A percentile compares a stretch with the other conserved stretches of the same genome.
Conservation (phyloP, 2,113 vertebrate species). For the Chlorodrepanis virens region DNA sequence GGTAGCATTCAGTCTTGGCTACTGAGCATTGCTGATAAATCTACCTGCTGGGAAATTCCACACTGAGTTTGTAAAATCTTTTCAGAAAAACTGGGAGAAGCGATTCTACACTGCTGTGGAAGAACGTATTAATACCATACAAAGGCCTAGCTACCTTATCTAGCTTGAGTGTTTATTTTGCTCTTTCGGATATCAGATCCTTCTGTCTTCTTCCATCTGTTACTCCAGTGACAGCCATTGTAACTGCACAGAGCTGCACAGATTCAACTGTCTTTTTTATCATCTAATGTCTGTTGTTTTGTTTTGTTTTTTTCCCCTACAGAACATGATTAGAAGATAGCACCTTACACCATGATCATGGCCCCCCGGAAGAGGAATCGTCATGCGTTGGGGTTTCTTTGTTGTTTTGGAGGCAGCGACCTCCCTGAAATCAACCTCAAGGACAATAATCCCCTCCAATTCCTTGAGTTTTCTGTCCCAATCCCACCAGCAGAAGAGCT, state of each 20-base stretch:
- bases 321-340: constrained; percentile 92
- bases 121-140: neutral
- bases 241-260: neutral
- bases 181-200: neutral
- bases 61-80: neutral
- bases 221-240: neutral
- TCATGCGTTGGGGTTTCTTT: constrained; percentile 91
- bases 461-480: constrained; percentile 92
- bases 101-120: neutral
- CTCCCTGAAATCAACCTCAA: constrained; percentile 95
- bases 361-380: constrained; percentile 93
- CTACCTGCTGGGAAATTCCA: neutral
- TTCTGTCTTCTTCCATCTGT: neutral
- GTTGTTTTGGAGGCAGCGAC: constrained; percentile 90
- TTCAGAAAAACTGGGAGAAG: neutral
- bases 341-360: constrained; percentile 80
- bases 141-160: neutral
- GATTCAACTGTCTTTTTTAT: neutral
- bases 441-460: constrained; percentile 90
- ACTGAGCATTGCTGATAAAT: neutral
- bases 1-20: neutral
- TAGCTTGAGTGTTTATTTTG: neutral
- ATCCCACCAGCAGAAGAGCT: constrained; percentile 92
- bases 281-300: neutral
- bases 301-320: neutral